These are phyloP conservation scores for Octomys mimax DNA, from an alignment of 2,797 vertebrate species.

Conservation along the genomic window DNA sequence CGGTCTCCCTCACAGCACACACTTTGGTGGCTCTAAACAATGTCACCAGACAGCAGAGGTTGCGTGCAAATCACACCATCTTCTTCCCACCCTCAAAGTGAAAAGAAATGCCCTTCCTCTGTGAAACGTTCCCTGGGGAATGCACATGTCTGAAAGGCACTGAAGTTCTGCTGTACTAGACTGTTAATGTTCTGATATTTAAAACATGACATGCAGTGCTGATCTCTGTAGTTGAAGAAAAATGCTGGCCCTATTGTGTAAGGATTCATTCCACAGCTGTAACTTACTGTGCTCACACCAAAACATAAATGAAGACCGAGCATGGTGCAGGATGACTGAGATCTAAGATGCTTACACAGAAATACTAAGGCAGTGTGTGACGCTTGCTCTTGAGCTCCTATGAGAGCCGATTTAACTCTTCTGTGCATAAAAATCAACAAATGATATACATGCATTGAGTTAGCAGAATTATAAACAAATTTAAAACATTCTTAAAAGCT, in stretches of 20 bases:
- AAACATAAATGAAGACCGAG: constrained; percentile 29
- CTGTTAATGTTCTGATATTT: constrained; percentile 14
- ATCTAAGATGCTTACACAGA: constrained; percentile 29
- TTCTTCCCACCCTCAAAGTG: not conserved
- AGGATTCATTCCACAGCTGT: not conserved
- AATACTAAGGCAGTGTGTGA: not conserved
- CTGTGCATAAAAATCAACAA: constrained; percentile 1
- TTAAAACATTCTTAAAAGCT: constrained; percentile 45
- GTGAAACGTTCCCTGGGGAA: constrained; percentile 2
- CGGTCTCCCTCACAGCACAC: constrained; percentile 40
- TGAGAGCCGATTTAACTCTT: not conserved
- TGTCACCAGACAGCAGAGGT: not conserved
- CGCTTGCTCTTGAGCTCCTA: constrained; percentile 32
- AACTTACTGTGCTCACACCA: not conserved
- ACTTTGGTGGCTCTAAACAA: not conserved
- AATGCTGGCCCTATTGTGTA: not conserved
- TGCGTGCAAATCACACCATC: not conserved
- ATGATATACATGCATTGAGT: not conserved
- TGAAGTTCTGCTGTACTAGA: not conserved
- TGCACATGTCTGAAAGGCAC: not conserved
- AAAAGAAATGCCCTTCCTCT: not conserved
- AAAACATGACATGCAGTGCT: constrained; percentile 28
- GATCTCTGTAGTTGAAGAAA: not conserved
- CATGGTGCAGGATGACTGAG: not conserved
- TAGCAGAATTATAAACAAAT: constrained; percentile 25